Evolutionary conservation across 2,113 vertebrate genomes (phyloP).

Genomic region (Eudorcas thomsonii): DNA sequence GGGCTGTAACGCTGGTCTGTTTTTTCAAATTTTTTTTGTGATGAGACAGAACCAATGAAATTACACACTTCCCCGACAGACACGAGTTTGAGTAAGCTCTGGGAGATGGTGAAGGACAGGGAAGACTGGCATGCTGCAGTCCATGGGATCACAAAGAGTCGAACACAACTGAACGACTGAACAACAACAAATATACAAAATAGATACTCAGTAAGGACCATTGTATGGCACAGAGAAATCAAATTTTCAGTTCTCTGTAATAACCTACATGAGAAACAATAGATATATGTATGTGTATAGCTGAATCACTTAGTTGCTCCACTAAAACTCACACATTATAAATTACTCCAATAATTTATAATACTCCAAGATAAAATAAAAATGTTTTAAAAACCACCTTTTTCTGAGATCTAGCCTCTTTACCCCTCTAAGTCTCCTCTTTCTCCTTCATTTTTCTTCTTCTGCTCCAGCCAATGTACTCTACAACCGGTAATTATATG

Average conservation of each 20-base stretch:
- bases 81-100: neutral
- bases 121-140: neutral
- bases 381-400: rapidly evolving
- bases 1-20: neutral
- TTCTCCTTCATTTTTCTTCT: neutral
- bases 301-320: neutral
- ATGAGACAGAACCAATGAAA: neutral
- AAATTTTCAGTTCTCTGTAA: neutral
- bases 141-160: neutral
- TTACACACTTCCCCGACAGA: neutral
- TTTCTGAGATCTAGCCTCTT: neutral
- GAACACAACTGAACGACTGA: neutral
- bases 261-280: neutral
- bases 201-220: neutral
- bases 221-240: neutral
- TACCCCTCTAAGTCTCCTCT: neutral
- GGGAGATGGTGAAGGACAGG: neutral
- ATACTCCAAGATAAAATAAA: neutral
- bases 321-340: neutral
- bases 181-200: neutral
- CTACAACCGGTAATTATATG: no score
- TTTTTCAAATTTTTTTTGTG: neutral
- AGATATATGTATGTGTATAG: neutral
- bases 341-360: neutral
- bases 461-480: neutral